phyloP scores from a whole-genome alignment of 2,797 vertebrate genomes.

The Spinus olivaceus region DNA sequence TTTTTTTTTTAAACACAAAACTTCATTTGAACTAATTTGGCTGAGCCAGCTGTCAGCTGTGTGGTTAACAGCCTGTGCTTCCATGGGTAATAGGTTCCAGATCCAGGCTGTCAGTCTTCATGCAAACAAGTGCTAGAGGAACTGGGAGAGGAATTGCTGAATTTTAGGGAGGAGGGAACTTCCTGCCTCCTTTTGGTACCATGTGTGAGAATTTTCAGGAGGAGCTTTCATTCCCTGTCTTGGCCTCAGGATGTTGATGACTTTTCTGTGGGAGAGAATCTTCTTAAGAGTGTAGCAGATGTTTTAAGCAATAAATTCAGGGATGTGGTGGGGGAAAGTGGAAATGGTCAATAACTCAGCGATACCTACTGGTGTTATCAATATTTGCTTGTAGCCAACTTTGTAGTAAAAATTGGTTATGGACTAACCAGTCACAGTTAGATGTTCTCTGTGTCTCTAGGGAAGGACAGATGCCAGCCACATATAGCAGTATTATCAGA shows the following conservation, averaged over 20 bases:
- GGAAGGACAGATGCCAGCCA: not conserved
- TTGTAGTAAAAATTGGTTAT: not conserved
- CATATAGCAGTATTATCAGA: not conserved
- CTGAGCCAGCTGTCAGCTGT: constrained; percentile 6
- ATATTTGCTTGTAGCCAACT: not conserved
- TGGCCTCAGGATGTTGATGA: not conserved
- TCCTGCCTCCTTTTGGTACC: not conserved
- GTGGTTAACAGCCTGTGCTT: constrained; percentile 47
- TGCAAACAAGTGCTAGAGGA: constrained; percentile 15
- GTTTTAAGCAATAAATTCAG: not conserved
- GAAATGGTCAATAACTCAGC: not conserved
- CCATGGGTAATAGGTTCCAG: constrained; percentile 54
- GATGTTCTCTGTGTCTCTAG: not conserved
- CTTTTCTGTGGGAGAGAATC: not conserved
- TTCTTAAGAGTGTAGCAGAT: not conserved
- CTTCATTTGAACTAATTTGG: constrained; percentile 11
- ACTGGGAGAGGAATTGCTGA: not conserved
- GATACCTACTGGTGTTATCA: not conserved
- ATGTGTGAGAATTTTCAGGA: not conserved
- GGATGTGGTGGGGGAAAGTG: not conserved
- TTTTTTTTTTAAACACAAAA: not conserved
- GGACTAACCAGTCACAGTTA: not conserved
- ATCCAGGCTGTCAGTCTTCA: not conserved
- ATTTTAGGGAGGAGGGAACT: not conserved
- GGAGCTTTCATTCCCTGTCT: not conserved